A percentile compares a stretch with the other conserved stretches of the same genome.
phyloP scores from a whole-genome alignment of 2,113 vertebrate species.

The Seriola dumerili region DNA sequence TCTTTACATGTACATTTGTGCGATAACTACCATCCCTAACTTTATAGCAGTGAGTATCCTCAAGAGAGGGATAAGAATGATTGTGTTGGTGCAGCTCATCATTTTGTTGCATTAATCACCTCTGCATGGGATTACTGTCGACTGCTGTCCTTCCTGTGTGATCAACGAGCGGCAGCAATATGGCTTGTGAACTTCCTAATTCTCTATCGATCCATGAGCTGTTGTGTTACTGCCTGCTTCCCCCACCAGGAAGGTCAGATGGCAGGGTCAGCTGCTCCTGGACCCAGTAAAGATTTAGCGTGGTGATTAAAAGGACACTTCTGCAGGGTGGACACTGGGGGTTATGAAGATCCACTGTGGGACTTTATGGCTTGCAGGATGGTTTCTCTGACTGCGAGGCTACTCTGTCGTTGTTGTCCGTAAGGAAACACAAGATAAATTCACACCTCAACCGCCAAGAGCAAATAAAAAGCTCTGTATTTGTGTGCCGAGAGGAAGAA shows the following conservation, averaged over 20 bases:
- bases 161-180: conserved; percentile 45
- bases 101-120: conserved; percentile 56
- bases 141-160: conserved; percentile 46
- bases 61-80: conserved; percentile 31
- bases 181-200: conserved; percentile 70
- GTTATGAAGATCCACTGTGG: conserved; percentile 44
- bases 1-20: not conserved
- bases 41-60: conserved; percentile 15
- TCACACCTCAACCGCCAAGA: conserved; percentile 15
- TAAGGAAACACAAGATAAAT: conserved; percentile 42
- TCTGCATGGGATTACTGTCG: conserved; percentile 47
- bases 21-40: conserved; percentile 19
- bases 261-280: conserved; percentile 54
- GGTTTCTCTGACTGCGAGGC: conserved; percentile 20
- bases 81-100: conserved; percentile 46
- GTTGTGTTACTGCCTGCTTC: conserved; percentile 28
- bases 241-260: conserved; percentile 62
- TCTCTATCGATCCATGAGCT: conserved; percentile 60
- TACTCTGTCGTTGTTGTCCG: conserved; percentile 36
- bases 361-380: conserved; percentile 34
- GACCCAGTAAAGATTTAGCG: conserved; percentile 64
- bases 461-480: conserved; percentile 50
- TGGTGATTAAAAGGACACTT: conserved; percentile 71
- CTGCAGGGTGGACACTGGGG: conserved; percentile 42
- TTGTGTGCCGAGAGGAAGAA: conserved; percentile 26